These are phyloP conservation scores for Urosaurus nigricauda DNA, from an alignment of 2,797 vertebrate genomes.

Conservation along the genomic window DNA sequence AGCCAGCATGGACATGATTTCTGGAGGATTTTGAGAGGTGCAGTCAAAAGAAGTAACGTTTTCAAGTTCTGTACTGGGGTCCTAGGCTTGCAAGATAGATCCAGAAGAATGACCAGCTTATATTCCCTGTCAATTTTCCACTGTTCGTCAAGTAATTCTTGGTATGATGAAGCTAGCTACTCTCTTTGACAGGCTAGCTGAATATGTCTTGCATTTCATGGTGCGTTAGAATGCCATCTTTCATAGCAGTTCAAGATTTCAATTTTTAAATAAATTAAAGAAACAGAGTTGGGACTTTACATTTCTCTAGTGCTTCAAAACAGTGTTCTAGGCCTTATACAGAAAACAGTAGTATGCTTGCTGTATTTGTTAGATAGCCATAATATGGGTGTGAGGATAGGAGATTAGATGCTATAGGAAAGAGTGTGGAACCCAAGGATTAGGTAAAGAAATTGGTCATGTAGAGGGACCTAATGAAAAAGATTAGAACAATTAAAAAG, in stretches of 20 bases:
- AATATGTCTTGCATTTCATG: background rate
- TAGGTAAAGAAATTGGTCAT: background rate
- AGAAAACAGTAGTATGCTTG: background rate
- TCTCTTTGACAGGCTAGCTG: background rate
- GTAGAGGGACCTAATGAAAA: background rate
- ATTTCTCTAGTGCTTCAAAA: background rate
- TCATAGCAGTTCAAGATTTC: background rate
- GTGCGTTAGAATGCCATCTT: background rate
- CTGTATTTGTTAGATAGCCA: background rate
- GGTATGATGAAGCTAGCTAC: background rate
- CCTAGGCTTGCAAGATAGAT: background rate
- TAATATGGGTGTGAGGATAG: too few species aligned
- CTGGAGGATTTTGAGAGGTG: background rate
- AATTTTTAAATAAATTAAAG: background rate
- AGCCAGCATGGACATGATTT: background rate
- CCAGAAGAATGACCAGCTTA: background rate
- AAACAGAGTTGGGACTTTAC: background rate
- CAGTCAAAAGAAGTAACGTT: background rate
- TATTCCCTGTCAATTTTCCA: background rate
- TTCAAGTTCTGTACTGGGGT: background rate
- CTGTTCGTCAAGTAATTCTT: background rate
- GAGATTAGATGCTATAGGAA: background rate
- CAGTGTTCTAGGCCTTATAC: too few species aligned
- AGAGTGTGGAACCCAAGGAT: background rate
- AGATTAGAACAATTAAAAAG: background rate